These are phyloP conservation scores for Semnopithecus entellus DNA, from an alignment of 2,113 vertebrate species.

Conservation along the genomic window DNA sequence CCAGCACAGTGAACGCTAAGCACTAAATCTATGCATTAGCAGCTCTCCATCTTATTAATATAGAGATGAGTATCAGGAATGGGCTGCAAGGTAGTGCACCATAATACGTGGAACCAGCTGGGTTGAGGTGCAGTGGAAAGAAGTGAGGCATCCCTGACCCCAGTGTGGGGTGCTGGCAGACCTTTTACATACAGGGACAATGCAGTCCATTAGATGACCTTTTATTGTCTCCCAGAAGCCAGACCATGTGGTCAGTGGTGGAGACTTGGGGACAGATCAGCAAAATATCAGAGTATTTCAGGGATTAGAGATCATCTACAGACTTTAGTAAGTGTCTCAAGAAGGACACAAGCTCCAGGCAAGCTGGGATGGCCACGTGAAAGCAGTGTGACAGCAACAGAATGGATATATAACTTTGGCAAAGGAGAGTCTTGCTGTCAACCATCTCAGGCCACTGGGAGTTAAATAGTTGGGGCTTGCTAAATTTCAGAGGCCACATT, in stretches of 20 bases:
- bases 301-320: background rate
- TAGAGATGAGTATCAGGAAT: background rate
- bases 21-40: background rate
- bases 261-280: background rate
- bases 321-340: background rate
- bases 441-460: background rate
- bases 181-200: background rate
- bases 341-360: background rate
- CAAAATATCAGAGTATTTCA: background rate
- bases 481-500: background rate
- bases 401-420: background rate
- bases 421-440: background rate
- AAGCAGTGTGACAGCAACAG: background rate
- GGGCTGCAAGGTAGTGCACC: background rate
- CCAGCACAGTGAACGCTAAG: background rate
- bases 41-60: background rate
- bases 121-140: background rate
- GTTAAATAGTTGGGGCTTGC: background rate
- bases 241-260: background rate
- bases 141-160: background rate
- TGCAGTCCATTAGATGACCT: background rate
- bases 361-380: background rate
- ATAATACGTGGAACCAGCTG: background rate
- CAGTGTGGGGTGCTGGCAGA: background rate
- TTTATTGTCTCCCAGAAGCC: background rate